A percentile compares a stretch with the other conserved stretches of the same genome.
These are phyloP conservation scores for Papilio glaucus DNA, from an alignment of 1,140 invertebrate species.

Conservation along the genomic window DNA sequence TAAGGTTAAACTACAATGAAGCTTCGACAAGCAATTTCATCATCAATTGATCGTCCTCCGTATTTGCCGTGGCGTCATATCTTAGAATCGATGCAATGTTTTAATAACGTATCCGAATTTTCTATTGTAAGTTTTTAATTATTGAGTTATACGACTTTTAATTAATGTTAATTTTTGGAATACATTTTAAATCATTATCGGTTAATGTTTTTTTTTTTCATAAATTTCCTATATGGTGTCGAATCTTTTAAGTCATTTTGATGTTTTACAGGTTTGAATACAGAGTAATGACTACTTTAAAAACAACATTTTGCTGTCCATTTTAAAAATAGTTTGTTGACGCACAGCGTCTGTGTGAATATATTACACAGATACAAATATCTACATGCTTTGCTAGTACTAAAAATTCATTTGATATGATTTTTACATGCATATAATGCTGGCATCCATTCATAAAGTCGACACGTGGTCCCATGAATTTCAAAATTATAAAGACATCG, in stretches of 20 bases:
- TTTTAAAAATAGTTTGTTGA: conserved; percentile 3
- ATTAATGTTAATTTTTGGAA: conserved; percentile 31
- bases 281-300: neutral
- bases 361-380: conserved; percentile 1
- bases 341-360: neutral
- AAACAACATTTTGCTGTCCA: neutral
- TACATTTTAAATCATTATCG: conserved; percentile 26
- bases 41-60: neutral
- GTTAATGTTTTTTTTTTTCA: neutral
- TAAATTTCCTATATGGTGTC: neutral
- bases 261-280: neutral
- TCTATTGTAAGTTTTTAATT: conserved; percentile 24
- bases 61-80: neutral
- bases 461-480: conserved; percentile 46
- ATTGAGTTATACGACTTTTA: conserved; percentile 10
- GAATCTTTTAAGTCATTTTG: neutral
- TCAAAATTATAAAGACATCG: conserved; percentile 42
- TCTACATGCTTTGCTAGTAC: neutral
- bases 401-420: conserved; percentile 35
- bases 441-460: conserved; percentile 68
- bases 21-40: conserved; percentile 18
- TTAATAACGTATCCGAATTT: conserved; percentile 10
- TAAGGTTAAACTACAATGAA: conserved; percentile 9
- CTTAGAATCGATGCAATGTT: conserved; percentile 1
- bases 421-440: conserved; percentile 52